Evolutionary conservation across 2,113 vertebrate genomes (phyloP).

Genomic region (Ophiodon elongatus): DNA sequence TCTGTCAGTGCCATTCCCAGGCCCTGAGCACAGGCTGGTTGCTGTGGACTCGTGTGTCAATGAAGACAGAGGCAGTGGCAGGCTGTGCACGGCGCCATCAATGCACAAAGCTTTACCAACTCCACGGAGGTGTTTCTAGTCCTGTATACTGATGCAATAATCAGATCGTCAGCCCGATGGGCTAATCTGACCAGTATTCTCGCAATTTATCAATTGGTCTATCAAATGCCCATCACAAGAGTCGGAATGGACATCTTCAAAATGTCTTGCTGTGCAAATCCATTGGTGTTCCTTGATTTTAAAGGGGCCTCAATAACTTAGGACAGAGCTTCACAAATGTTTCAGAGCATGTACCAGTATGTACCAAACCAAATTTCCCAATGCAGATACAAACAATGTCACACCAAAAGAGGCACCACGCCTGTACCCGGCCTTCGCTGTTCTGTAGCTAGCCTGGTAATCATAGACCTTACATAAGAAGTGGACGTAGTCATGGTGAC

Average conservation of each 20-base stretch:
- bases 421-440: too few species aligned
- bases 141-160: not conserved
- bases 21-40: conserved; percentile 23
- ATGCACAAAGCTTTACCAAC: not conserved
- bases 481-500: not conserved
- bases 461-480: not conserved
- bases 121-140: not conserved
- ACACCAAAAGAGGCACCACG: too few species aligned
- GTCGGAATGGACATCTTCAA: not conserved
- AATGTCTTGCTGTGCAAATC: too few species aligned
- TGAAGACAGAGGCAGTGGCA: not conserved
- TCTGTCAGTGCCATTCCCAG: conserved; percentile 61
- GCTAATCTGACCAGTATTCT: not conserved
- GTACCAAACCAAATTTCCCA: too few species aligned
- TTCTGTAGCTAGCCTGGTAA: too few species aligned
- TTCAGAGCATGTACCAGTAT: too few species aligned
- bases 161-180: too few species aligned
- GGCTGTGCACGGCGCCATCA: not conserved
- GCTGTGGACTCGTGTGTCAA: conserved; percentile 12
- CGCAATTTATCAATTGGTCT: not conserved
- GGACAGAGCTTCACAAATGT: too few species aligned
- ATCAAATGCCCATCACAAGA: not conserved
- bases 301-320: not conserved
- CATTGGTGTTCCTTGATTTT: too few species aligned
- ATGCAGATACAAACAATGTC: too few species aligned